Conservation (phyloP, 2,797 vertebrate species). For the Lagocephalus sceleratus region DNA sequence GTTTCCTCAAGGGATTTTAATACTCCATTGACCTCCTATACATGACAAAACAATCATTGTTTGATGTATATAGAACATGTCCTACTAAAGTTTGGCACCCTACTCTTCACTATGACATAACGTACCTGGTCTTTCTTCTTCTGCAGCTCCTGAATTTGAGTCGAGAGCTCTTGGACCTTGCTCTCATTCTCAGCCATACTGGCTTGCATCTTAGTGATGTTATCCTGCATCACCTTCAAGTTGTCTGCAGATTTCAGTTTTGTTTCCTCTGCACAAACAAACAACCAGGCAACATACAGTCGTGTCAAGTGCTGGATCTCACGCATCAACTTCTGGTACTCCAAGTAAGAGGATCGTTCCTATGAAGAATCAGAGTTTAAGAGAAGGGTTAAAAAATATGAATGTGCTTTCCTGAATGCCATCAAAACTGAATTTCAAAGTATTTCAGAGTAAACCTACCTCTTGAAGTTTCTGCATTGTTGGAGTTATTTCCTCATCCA, state of each 20-base stretch:
- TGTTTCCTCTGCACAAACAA: conserved; percentile 86
- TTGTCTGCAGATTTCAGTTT: conserved; percentile 77
- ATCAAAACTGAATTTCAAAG: background rate
- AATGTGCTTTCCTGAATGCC: background rate
- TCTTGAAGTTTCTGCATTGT: conserved; percentile 90
- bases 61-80: no score
- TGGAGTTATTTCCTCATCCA: conserved; percentile 93
- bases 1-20: conserved; percentile 81
- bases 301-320: conserved; percentile 86
- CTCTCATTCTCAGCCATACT: conserved; percentile 77
- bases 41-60: no score
- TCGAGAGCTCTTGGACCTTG: conserved; percentile 77
- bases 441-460: conserved; percentile 63
- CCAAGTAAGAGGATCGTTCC: conserved; percentile 88
- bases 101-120: background rate
- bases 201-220: conserved; percentile 74
- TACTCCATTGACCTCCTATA: conserved; percentile 78
- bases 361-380: conserved; percentile 37
- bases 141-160: conserved; percentile 84
- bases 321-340: conserved; percentile 89
- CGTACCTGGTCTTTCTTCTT: conserved; percentile 84
- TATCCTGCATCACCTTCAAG: conserved; percentile 82
- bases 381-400: background rate
- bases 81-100: background rate
- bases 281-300: conserved; percentile 86